These are phyloP conservation scores for Orestias chungarensis DNA, from an alignment of 2,797 vertebrate genomes.

Conservation along the genomic window DNA sequence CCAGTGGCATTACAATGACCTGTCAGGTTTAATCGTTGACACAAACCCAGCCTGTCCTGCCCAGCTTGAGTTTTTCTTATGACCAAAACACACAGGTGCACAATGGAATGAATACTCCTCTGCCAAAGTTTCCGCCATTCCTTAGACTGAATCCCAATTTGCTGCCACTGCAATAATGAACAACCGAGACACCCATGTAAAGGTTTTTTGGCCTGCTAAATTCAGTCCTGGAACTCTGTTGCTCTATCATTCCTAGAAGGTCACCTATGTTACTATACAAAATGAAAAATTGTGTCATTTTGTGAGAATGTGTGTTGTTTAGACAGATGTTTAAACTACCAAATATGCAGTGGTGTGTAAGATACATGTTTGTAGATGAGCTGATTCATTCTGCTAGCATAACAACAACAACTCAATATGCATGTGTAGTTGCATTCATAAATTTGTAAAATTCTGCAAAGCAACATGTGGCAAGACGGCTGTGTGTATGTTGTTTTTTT, in stretches of 20 bases:
- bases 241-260: background rate
- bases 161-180: too few relatives aligned
- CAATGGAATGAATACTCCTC: background rate
- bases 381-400: slow-evolving; percentile 63
- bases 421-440: slow-evolving; percentile 28
- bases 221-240: background rate
- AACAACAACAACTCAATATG: slow-evolving; percentile 58
- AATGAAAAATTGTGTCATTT: background rate
- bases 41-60: background rate
- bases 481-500: slow-evolving; percentile 34
- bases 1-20: background rate
- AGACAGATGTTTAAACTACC: slow-evolving; percentile 21
- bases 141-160: too few relatives aligned
- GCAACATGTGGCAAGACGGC: slow-evolving; percentile 44
- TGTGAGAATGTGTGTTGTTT: background rate
- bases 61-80: background rate
- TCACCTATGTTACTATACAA: background rate
- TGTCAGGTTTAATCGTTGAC: background rate
- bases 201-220: too few relatives aligned
- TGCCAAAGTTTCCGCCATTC: background rate
- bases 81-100: background rate
- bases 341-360: slow-evolving; percentile 19
- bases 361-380: slow-evolving; percentile 30
- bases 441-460: slow-evolving; percentile 34
- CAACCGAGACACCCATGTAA: too few relatives aligned